A percentile compares a stretch with the other conserved stretches of the same genome.
phyloP scores from a whole-genome alignment of 1,140 invertebrate species.

The Drosophila novamexicana region DNA sequence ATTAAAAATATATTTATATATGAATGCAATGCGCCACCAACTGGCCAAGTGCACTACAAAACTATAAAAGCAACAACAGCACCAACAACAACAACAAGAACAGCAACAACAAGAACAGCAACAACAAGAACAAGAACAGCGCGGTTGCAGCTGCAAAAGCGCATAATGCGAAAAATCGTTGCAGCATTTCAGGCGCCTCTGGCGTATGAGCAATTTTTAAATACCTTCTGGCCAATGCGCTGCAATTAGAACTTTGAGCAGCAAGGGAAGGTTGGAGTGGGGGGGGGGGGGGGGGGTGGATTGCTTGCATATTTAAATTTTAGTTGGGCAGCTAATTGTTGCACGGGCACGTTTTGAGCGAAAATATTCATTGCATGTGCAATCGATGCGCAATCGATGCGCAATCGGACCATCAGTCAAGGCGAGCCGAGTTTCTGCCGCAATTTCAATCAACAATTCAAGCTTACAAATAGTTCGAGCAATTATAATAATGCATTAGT shows the following conservation, averaged over 20 bases:
- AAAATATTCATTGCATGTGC: conserved; percentile 1
- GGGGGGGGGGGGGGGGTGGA: too few species aligned
- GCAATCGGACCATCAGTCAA: neutral
- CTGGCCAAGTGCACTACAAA: conserved; percentile 64
- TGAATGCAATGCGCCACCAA: conserved; percentile 63
- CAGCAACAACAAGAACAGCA: conserved; percentile 42
- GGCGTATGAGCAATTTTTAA: conserved; percentile 31
- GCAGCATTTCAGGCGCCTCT: conserved; percentile 42
- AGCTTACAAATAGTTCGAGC: too few species aligned
- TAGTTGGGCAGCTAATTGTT: conserved; percentile 13
- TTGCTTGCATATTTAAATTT: conserved; percentile 13
- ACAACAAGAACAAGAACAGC: conserved; percentile 34
- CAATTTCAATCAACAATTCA: too few species aligned
- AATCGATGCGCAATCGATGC: neutral
- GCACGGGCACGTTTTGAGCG: neutral
- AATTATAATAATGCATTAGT: too few species aligned
- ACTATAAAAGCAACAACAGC: conserved; percentile 33
- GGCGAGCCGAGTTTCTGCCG: neutral
- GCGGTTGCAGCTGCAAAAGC: conserved; percentile 27
- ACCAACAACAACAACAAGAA: conserved; percentile 40
- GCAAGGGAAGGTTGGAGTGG: neutral
- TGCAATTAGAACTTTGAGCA: conserved; percentile 29
- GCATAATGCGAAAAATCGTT: conserved; percentile 46
- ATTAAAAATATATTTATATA: conserved; percentile 56
- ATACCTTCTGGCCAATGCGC: conserved; percentile 21